Percentiles rank a stretch among this genome's conserved stretches.
Evolutionary conservation across 92 coral and sea anemone species (phyloP).

Genomic region (Galaxea fascicularis): DNA sequence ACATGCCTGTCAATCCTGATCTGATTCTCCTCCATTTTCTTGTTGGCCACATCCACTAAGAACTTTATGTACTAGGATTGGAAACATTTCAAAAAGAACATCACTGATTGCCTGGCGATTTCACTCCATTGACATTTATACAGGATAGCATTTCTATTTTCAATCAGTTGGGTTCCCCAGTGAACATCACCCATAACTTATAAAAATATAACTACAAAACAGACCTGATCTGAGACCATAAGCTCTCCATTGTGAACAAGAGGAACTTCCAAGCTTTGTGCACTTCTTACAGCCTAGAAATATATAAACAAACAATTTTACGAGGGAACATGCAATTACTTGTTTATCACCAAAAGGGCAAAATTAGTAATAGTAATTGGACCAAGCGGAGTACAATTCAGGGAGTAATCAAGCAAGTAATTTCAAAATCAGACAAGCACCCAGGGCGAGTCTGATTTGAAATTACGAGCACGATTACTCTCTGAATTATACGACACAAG

Average conservation of each 20-base stretch:
- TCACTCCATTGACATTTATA: no score
- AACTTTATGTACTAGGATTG: slow-evolving; percentile 63
- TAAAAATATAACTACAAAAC: neutral
- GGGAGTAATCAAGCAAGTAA: no score
- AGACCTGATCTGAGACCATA: slow-evolving; percentile 69
- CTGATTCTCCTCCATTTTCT: slow-evolving; percentile 73
- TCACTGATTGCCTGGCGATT: neutral
- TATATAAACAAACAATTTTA: neutral
- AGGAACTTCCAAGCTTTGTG: slow-evolving; percentile 83
- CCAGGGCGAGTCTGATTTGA: no score
- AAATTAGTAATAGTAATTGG: no score
- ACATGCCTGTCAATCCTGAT: slow-evolving; percentile 72
- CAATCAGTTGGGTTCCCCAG: neutral
- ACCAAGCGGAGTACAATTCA: no score
- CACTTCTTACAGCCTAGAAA: slow-evolving; percentile 75
- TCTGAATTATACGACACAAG: no score
- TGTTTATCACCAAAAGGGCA: no score
- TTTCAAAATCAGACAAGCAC: no score
- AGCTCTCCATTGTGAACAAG: slow-evolving; percentile 70
- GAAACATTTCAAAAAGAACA: neutral
- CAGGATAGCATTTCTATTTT: no score
- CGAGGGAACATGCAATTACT: no score
- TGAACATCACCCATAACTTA: neutral
- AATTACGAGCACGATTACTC: no score
- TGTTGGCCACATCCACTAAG: slow-evolving; percentile 72